Conservation (phyloP, 2,113 vertebrate genomes). For the Indicator maculatus region DNA sequence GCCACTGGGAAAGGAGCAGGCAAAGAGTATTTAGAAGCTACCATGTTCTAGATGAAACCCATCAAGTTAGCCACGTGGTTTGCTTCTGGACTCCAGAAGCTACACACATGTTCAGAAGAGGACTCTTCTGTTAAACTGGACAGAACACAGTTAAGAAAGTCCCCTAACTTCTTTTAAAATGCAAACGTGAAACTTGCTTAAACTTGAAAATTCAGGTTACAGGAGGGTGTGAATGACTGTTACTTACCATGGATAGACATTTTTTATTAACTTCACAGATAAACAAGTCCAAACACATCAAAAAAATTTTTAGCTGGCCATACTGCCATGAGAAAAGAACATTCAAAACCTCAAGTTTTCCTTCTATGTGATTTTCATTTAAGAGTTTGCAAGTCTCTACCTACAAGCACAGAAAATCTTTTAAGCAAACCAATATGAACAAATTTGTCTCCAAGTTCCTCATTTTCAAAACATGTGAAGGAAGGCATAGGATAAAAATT, state of each 20-base stretch:
- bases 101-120: not conserved
- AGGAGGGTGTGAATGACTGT: not conserved
- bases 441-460: not conserved
- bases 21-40: not conserved
- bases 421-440: not conserved
- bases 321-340: not conserved
- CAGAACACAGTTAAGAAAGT: not conserved
- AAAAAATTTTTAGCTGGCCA: not conserved
- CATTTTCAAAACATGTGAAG: not conserved
- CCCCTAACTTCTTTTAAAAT: not conserved
- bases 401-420: not conserved
- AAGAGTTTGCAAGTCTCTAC: not conserved
- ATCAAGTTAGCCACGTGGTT: not conserved
- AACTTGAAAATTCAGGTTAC: constrained; percentile 26
- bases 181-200: not conserved
- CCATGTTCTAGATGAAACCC: not conserved
- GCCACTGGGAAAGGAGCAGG: not conserved
- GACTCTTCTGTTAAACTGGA: not conserved
- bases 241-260: not conserved
- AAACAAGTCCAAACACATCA: not conserved
- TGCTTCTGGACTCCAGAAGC: not conserved
- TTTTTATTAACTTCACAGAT: constrained; percentile 8
- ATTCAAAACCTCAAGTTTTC: not conserved
- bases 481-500: not conserved
- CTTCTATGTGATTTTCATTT: not conserved